A percentile compares a stretch with the other conserved stretches of the same genome.
Evolutionary conservation across 2,797 vertebrate genomes (phyloP).

Genomic region (Dromococcyx pavoninus): DNA sequence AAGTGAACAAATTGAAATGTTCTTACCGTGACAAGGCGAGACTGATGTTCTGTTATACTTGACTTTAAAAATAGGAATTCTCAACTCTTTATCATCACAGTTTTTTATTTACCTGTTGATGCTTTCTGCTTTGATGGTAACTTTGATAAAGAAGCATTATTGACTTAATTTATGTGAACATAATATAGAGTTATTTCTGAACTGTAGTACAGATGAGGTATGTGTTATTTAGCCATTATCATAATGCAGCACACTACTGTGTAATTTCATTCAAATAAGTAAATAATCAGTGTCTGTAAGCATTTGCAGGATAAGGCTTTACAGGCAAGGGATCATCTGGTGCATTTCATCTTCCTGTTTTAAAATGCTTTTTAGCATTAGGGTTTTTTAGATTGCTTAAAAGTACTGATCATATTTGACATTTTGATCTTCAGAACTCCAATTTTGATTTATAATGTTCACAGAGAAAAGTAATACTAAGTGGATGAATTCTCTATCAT

Average conservation of each 20-base stretch:
- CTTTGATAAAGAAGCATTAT: not conserved
- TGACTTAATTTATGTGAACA: not conserved
- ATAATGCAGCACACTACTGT: not conserved
- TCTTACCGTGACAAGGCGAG: rapidly evolving
- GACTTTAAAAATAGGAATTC: not conserved
- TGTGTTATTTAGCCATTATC: not conserved
- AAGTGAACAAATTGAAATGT: not conserved
- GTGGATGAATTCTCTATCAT: not conserved
- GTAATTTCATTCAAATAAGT: not conserved
- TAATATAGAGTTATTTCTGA: not conserved
- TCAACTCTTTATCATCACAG: rapidly evolving
- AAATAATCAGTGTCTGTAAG: not conserved
- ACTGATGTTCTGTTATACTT: not conserved
- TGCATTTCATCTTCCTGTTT: not conserved
- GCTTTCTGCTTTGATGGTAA: not conserved
- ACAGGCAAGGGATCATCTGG: not conserved
- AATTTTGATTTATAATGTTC: not conserved
- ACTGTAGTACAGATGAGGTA: not conserved
- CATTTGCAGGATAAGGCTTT: not conserved
- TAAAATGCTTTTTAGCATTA: no score
- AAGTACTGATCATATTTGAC: not conserved
- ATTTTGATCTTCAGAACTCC: not conserved
- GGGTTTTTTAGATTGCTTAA: not conserved
- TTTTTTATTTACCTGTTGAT: not conserved
- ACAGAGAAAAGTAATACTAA: not conserved